These are phyloP conservation scores for Uria aalge DNA, from an alignment of 2,113 vertebrate genomes.

Conservation along the genomic window DNA sequence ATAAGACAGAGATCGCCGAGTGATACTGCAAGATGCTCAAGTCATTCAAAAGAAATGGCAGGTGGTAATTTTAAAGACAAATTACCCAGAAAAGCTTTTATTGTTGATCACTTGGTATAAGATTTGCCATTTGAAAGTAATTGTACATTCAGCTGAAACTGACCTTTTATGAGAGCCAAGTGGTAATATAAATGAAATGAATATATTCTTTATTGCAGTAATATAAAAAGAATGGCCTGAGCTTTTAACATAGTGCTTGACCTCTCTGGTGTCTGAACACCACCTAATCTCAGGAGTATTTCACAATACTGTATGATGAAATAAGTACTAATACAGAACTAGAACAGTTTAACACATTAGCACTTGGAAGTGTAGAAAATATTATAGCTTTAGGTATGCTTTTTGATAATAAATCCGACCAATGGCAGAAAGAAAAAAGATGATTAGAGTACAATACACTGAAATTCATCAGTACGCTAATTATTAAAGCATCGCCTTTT, in stretches of 20 bases:
- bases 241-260: conserved; percentile 72
- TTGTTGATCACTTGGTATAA: conserved; percentile 70
- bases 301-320: conserved; percentile 42
- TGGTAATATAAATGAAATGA: conserved; percentile 72
- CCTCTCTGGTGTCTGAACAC: conserved; percentile 55
- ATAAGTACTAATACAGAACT: conserved; percentile 38
- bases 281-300: conserved; percentile 52
- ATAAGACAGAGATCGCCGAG: not conserved
- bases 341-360: conserved; percentile 52
- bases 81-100: conserved; percentile 67
- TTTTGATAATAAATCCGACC: conserved; percentile 13
- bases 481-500: not conserved
- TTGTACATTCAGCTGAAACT: conserved; percentile 70
- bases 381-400: conserved; percentile 3
- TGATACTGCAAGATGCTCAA: conserved; percentile 38
- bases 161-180: conserved; percentile 74
- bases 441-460: not conserved
- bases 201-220: conserved; percentile 72
- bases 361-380: conserved; percentile 44
- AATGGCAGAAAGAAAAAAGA: not conserved
- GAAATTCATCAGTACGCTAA: not conserved
- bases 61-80: conserved; percentile 59
- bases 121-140: conserved; percentile 69
- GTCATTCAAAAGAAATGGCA: conserved; percentile 56
- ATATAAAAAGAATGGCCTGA: conserved; percentile 70